A percentile compares a stretch with the other conserved stretches of the same genome.
Evolutionary conservation across 2,888 invertebrate genomes (phyloP).

Genomic region (Dione vanillae): DNA sequence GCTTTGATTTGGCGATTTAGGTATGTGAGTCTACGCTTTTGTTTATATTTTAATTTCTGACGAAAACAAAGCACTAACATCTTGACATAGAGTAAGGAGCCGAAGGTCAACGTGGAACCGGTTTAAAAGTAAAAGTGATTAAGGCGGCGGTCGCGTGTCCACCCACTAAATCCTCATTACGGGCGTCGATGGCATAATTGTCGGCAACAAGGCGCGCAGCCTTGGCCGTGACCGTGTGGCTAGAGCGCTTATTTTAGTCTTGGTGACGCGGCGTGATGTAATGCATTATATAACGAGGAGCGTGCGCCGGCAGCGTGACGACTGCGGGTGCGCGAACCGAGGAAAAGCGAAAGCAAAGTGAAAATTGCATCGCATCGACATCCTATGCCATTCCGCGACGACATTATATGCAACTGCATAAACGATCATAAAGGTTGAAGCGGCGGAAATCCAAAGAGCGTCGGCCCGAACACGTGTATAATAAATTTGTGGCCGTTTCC

Average conservation of each 20-base stretch:
- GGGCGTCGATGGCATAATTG: conserved; percentile 73
- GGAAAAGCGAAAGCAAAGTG: conserved; percentile 79
- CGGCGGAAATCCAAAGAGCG: neutral
- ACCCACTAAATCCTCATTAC: conserved; percentile 83
- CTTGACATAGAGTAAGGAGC: conserved; percentile 56
- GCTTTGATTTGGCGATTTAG: neutral
- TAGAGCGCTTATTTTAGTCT: conserved; percentile 80
- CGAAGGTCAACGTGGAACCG: conserved; percentile 72
- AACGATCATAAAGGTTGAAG: conserved; percentile 19
- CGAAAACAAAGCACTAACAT: conserved; percentile 38
- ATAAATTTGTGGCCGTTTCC: conserved; percentile 13
- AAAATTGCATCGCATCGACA: conserved; percentile 61
- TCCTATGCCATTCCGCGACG: conserved; percentile 34
- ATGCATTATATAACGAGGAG: conserved; percentile 73
- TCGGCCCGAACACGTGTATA: conserved; percentile 24
- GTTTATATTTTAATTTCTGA: conserved; percentile 18
- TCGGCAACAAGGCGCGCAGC: conserved; percentile 74
- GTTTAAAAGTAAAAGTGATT: conserved; percentile 82
- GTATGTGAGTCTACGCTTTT: neutral
- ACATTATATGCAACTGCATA: conserved; percentile 13
- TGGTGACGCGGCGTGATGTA: conserved; percentile 79
- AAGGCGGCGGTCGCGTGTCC: conserved; percentile 71
- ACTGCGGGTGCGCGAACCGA: conserved; percentile 53
- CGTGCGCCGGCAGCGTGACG: conserved; percentile 65
- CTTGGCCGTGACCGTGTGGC: conserved; percentile 82